A percentile compares a stretch with the other conserved stretches of the same genome.
These are phyloP conservation scores for Drosophila trapezifrons DNA, from an alignment of 1,140 invertebrate species.

Conservation along the genomic window DNA sequence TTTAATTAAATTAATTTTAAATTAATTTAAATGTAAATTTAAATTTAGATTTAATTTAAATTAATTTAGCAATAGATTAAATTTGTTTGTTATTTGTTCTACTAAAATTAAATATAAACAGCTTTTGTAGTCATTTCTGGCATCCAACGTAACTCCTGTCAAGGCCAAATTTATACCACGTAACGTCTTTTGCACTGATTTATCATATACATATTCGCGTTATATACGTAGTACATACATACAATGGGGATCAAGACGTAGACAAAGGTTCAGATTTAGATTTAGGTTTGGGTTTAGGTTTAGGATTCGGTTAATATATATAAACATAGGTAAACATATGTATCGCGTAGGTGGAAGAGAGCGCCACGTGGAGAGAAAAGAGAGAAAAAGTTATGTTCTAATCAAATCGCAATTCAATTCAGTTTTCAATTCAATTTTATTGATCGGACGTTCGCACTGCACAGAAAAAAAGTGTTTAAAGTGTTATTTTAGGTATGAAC, in stretches of 20 bases:
- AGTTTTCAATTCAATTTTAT: slow-evolving; percentile 44
- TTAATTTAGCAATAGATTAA: slow-evolving; percentile 75
- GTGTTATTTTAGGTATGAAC: too few species aligned
- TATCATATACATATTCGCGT: slow-evolving; percentile 1
- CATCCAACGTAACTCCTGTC: slow-evolving; percentile 84
- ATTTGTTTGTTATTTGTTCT: slow-evolving; percentile 82
- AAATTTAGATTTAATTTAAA: slow-evolving; percentile 58
- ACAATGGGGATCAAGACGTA: slow-evolving; percentile 11
- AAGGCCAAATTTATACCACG: slow-evolving; percentile 84
- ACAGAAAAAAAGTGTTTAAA: neutral
- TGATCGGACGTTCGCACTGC: slow-evolving; percentile 30
- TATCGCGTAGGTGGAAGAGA: slow-evolving; percentile 66
- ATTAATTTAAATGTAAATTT: slow-evolving; percentile 46
- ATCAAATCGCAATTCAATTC: slow-evolving; percentile 61
- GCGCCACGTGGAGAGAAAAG: slow-evolving; percentile 77
- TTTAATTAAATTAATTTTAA: slow-evolving; percentile 63
- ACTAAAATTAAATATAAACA: slow-evolving; percentile 84
- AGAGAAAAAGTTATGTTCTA: slow-evolving; percentile 79
- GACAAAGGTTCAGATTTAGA: slow-evolving; percentile 4
- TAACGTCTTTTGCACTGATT: slow-evolving; percentile 82
- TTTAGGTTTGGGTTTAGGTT: neutral
- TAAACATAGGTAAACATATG: slow-evolving; percentile 42
- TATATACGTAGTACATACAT: slow-evolving; percentile 15
- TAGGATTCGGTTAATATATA: slow-evolving; percentile 46
- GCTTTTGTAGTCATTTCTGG: slow-evolving; percentile 84